Percentiles rank a stretch among this genome's conserved stretches.
Conservation (phyloP, 2,888 invertebrate species). For the Minunthozetes semirufus region DNA sequence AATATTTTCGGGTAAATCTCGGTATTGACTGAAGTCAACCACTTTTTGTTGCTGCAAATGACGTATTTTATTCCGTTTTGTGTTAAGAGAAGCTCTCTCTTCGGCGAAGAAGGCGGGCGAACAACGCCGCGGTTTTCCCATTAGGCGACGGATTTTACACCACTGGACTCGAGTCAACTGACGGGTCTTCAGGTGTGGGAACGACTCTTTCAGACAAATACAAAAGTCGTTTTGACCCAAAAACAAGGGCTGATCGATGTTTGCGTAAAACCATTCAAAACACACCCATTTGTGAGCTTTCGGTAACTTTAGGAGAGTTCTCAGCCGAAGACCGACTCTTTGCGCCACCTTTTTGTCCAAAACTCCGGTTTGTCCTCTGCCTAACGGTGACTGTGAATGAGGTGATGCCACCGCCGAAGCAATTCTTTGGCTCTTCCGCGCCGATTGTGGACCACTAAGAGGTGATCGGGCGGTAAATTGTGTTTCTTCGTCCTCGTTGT, state of each 20-base stretch:
- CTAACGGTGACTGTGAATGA: not conserved
- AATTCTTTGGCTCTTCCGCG: conserved; percentile 48
- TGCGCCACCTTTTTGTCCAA: conserved; percentile 78
- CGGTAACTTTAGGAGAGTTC: conserved; percentile 89
- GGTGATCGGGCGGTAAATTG: conserved; percentile 60
- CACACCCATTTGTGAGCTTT: conserved; percentile 99
- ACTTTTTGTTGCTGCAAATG: conserved; percentile 81
- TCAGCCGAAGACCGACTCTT: conserved; percentile 71
- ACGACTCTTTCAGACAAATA: conserved; percentile 83
- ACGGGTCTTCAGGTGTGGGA: conserved; percentile 79
- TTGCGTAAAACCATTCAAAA: conserved; percentile 99
- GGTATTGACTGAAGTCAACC: conserved; percentile 61
- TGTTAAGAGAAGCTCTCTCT: conserved; percentile 80
- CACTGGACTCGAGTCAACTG: conserved; percentile 83
- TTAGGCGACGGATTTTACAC: conserved; percentile 86
- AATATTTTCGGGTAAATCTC: conserved; percentile 88
- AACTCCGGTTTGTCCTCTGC: not conserved
- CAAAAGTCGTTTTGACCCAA: conserved; percentile 94
- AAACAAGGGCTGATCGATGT: conserved; percentile 87
- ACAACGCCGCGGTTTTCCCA: conserved; percentile 84
- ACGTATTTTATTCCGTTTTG: conserved; percentile 82
- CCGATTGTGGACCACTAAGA: conserved; percentile 52
- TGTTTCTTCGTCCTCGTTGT: conserved; percentile 62
- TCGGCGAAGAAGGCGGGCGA: conserved; percentile 80
- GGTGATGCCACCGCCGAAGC: not conserved